A percentile compares a stretch with the other conserved stretches of the same genome.
phyloP scores from a whole-genome alignment of 2,888 invertebrate genomes.

The Cryptocephalus moraei region DNA sequence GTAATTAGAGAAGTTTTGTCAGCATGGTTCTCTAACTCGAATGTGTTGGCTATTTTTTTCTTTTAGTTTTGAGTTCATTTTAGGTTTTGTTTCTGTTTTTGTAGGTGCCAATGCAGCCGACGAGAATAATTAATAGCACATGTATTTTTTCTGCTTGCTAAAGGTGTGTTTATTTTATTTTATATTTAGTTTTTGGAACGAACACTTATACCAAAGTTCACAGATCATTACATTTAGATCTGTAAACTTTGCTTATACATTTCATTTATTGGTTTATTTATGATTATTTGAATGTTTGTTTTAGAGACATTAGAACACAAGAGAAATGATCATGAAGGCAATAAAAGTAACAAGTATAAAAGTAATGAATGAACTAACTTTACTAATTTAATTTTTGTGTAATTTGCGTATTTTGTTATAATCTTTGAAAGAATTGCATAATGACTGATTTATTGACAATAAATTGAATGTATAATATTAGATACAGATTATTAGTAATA shows the following conservation, averaged over 20 bases:
- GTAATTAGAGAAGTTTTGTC: slow-evolving; percentile 1
- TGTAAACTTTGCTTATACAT: not conserved
- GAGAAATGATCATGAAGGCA: too few species aligned
- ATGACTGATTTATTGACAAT: not conserved
- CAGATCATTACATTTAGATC: not conserved
- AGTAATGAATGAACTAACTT: not conserved
- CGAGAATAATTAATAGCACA: slow-evolving; percentile 27
- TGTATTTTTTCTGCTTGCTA: slow-evolving; percentile 22
- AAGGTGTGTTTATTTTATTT: slow-evolving; percentile 36
- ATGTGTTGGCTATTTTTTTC: slow-evolving; percentile 10
- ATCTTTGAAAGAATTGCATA: not conserved
- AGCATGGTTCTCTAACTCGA: slow-evolving; percentile 11
- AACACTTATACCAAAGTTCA: not conserved
- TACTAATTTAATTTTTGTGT: not conserved
- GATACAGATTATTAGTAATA: too few species aligned
- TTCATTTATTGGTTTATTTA: not conserved
- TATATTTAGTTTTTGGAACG: slow-evolving; percentile 9
- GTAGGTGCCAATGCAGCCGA: slow-evolving; percentile 35
- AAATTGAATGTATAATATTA: not conserved
- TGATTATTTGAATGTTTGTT: too few species aligned
- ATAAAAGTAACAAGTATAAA: too few species aligned
- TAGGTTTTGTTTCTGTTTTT: slow-evolving; percentile 23
- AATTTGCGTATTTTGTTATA: not conserved
- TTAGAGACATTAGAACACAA: too few species aligned
- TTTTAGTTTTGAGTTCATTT: slow-evolving; percentile 15